Evolutionary conservation across 2,113 vertebrate genomes (phyloP).

Genomic region (Sturnus vulgaris): DNA sequence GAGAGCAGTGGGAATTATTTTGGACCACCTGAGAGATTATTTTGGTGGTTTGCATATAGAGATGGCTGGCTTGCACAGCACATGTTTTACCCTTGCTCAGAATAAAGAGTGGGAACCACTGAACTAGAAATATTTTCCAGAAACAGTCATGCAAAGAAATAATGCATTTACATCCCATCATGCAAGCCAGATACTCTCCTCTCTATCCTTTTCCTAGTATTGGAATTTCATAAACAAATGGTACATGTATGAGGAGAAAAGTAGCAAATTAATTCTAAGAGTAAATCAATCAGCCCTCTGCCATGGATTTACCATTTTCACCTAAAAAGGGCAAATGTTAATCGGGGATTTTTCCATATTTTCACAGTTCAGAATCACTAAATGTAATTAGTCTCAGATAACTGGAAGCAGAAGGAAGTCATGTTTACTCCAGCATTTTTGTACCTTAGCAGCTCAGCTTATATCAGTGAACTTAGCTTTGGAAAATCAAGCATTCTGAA

Average conservation of each 20-base stretch:
- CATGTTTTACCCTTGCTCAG: background rate
- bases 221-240: conserved; percentile 15
- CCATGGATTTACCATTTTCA: background rate
- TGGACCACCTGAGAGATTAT: background rate
- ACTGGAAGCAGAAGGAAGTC: background rate
- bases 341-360: background rate
- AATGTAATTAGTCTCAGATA: background rate
- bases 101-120: conserved; percentile 45
- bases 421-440: background rate
- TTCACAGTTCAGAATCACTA: background rate
- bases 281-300: background rate
- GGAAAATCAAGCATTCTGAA: background rate
- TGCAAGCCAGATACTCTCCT: conserved; percentile 53
- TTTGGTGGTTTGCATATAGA: background rate
- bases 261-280: background rate
- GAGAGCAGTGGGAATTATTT: background rate
- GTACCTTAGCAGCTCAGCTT: background rate
- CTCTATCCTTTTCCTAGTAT: background rate
- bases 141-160: conserved; percentile 50
- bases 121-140: conserved; percentile 40
- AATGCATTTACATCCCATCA: conserved; percentile 46
- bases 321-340: background rate
- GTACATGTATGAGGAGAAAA: background rate
- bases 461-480: background rate
- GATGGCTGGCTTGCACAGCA: background rate